Conservation (phyloP, 2,888 invertebrate genomes). For the Diachrysia chrysitis region DNA sequence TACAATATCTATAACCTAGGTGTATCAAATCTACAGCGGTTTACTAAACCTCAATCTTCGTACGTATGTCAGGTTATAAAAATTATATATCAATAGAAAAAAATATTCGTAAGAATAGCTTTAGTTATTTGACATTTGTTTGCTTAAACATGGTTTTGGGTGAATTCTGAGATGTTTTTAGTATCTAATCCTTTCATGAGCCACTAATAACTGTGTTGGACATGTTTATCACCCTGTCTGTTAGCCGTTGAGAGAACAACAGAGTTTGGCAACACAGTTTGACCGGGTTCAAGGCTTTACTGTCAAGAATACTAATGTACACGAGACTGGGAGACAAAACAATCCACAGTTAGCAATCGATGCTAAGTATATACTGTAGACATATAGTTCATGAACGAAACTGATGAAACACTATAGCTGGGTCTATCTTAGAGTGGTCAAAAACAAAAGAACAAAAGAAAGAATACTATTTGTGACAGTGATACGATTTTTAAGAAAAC, state of each 20-base stretch:
- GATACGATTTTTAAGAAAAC: too few relatives aligned
- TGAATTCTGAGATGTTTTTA: neutral
- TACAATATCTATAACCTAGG: conserved; percentile 29
- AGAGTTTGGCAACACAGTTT: conserved; percentile 6
- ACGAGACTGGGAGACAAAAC: conserved; percentile 8
- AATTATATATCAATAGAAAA: conserved; percentile 11
- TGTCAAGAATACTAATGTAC: conserved; percentile 10
- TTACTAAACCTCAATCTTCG: conserved; percentile 22
- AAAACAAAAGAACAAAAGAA: too few relatives aligned
- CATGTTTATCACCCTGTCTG: conserved; percentile 18
- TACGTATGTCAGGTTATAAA: conserved; percentile 17
- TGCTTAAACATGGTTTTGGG: neutral
- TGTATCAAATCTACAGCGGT: conserved; percentile 25
- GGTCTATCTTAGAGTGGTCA: neutral
- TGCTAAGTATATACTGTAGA: conserved; percentile 7
- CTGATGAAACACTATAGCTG: neutral
- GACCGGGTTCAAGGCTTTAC: conserved; percentile 10
- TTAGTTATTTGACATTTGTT: conserved; percentile 27
- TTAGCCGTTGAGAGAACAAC: conserved; percentile 8
- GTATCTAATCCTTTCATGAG: neutral
- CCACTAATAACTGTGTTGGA: conserved; percentile 1
- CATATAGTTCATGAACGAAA: neutral
- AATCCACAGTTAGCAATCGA: conserved; percentile 23
- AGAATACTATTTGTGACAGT: too few relatives aligned
- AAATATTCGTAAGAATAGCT: conserved; percentile 23